A percentile compares a stretch with the other conserved stretches of the same genome.
Evolutionary conservation across 2,888 invertebrate genomes (phyloP).

Genomic region (Deilephila porcellus): DNA sequence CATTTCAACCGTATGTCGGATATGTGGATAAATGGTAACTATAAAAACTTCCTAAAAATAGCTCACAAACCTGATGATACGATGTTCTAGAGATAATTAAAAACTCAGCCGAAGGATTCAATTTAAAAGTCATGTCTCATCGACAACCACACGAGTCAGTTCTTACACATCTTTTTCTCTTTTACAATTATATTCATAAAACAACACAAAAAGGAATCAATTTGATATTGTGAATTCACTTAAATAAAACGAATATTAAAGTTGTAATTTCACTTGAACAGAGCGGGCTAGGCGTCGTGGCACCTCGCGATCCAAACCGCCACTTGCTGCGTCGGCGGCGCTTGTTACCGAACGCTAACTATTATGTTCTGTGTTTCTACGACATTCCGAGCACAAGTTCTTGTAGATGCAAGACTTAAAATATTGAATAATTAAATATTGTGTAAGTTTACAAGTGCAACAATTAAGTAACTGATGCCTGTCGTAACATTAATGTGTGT

Average conservation of each 20-base stretch:
- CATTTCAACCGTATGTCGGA: no score
- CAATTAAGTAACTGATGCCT: no score
- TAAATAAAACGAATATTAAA: neutral
- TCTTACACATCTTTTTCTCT: no score
- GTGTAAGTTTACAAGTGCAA: neutral
- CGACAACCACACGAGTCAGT: no score
- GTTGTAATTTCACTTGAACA: neutral
- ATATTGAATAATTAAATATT: neutral
- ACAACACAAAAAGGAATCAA: neutral
- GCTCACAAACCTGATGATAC: no score
- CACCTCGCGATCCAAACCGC: constrained; percentile 29
- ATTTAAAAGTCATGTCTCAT: no score
- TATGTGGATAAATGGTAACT: no score
- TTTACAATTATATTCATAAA: no score
- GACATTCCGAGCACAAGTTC: neutral
- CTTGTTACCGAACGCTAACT: constrained; percentile 13
- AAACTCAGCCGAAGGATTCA: no score
- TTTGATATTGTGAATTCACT: neutral
- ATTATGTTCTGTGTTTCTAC: constrained; percentile 8
- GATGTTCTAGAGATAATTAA: no score
- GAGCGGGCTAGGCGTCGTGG: neutral
- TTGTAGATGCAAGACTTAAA: neutral
- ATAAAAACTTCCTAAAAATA: no score
- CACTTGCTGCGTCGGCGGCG: constrained; percentile 24
- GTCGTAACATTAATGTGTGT: no score